Percentiles rank a stretch among this genome's conserved stretches.
Evolutionary conservation across 2,113 vertebrate genomes (phyloP).

Genomic region (Podilymbus podiceps): DNA sequence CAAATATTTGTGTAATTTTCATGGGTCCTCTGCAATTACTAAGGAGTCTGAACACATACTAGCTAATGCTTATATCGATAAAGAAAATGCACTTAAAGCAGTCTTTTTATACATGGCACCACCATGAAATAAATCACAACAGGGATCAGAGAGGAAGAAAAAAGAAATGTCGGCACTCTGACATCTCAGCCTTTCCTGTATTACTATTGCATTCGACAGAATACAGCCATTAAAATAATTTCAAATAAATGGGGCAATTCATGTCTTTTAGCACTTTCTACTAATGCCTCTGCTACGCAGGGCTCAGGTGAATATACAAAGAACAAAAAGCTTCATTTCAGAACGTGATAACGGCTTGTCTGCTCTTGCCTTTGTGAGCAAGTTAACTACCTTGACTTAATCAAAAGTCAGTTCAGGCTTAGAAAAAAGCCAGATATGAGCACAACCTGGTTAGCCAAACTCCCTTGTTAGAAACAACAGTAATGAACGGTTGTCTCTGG

Average conservation of each 20-base stretch:
- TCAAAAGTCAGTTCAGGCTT: not conserved
- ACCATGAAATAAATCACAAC: not conserved
- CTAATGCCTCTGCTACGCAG: not conserved
- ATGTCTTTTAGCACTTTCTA: not conserved
- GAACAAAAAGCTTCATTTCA: not conserved
- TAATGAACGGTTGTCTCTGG: not conserved
- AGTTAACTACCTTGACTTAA: not conserved
- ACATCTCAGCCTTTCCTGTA: not conserved
- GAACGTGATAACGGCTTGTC: not conserved
- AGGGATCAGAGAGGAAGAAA: not conserved
- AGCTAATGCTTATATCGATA: not conserved
- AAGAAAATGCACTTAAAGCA: not conserved
- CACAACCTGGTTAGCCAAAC: not conserved
- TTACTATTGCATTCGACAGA: not conserved
- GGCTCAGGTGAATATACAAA: not conserved
- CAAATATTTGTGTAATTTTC: not conserved
- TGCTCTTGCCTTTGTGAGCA: not conserved
- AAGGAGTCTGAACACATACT: not conserved
- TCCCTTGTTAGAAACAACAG: not conserved
- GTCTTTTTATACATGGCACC: not conserved
- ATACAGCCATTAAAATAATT: not conserved
- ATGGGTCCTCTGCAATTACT: fast-evolving
- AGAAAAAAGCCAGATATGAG: not conserved
- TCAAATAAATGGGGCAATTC: not conserved
- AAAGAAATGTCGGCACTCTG: not conserved